Evolutionary conservation across 2,888 invertebrate species (phyloP).

Genomic region (Machimus rusticus): DNA sequence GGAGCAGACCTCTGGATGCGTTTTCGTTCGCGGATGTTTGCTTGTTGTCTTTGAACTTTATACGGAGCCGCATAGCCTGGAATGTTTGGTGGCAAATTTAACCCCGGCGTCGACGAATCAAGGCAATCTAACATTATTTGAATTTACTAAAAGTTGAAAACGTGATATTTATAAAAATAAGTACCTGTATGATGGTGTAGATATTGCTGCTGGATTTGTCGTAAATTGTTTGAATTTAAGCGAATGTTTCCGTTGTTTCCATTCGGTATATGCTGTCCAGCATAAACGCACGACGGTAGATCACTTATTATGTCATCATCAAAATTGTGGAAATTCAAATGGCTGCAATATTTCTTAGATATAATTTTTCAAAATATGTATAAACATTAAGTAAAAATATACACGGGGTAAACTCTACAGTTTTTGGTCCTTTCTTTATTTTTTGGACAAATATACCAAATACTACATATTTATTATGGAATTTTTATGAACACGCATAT

Average conservation of each 20-base stretch:
- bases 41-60: slow-evolving; percentile 88
- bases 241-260: slow-evolving; percentile 54
- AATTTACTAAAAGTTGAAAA: neutral
- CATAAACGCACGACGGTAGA: slow-evolving; percentile 84
- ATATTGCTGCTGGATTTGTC: slow-evolving; percentile 63
- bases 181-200: slow-evolving; percentile 59
- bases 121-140: slow-evolving; percentile 46
- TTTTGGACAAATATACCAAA: too few relatives aligned
- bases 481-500: too few relatives aligned
- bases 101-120: slow-evolving; percentile 53
- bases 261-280: slow-evolving; percentile 64
- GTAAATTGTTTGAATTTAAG: slow-evolving; percentile 57
- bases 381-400: neutral
- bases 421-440: too few relatives aligned
- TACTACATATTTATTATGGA: too few relatives aligned
- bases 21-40: slow-evolving; percentile 95
- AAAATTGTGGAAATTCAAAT: slow-evolving; percentile 61
- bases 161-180: neutral
- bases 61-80: slow-evolving; percentile 63
- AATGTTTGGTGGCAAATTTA: slow-evolving; percentile 52
- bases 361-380: neutral
- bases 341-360: slow-evolving; percentile 51
- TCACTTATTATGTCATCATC: slow-evolving; percentile 71
- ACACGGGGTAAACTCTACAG: too few relatives aligned
- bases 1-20: slow-evolving; percentile 97